Conservation (phyloP, 2,113 vertebrate genomes). For the Hoplias malabaricus region DNA sequence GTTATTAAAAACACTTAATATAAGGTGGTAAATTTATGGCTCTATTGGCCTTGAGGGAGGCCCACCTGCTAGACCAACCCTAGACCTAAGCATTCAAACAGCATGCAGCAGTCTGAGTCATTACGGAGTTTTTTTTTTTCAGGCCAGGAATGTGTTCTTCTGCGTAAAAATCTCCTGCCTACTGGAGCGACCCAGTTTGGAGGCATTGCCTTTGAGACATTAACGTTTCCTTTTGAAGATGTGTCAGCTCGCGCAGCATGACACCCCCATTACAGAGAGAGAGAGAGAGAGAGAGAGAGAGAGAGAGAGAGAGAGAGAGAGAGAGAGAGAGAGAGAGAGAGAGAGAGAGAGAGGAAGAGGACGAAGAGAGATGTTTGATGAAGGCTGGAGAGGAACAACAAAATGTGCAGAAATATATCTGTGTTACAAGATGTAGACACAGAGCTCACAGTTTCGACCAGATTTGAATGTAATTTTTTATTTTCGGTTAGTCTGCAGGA, state of each 20-base stretch:
- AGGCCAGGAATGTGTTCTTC: not conserved
- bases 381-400: slow-evolving; percentile 4
- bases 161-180: slow-evolving; percentile 17
- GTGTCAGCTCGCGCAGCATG: slow-evolving; percentile 44
- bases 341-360: not conserved
- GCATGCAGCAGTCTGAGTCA: slow-evolving; percentile 3
- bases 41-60: not conserved
- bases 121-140: not conserved
- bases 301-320: not conserved
- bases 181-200: slow-evolving; percentile 44
- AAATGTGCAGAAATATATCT: slow-evolving; percentile 10
- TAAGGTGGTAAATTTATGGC: slow-evolving; percentile 4
- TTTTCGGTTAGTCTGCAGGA: not conserved
- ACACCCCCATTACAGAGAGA: slow-evolving; percentile 37
- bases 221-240: slow-evolving; percentile 49
- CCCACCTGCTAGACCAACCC: slow-evolving; percentile 10
- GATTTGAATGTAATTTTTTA: not conserved
- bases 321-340: not conserved
- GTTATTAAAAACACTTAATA: too few species aligned
- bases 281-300: slow-evolving; percentile 16
- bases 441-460: not conserved
- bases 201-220: slow-evolving; percentile 50
- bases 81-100: slow-evolving; percentile 2
- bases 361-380: not conserved
- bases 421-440: not conserved